These are phyloP conservation scores for Neolamprologus ventralis DNA, from an alignment of 2,113 vertebrate species.

Conservation along the genomic window DNA sequence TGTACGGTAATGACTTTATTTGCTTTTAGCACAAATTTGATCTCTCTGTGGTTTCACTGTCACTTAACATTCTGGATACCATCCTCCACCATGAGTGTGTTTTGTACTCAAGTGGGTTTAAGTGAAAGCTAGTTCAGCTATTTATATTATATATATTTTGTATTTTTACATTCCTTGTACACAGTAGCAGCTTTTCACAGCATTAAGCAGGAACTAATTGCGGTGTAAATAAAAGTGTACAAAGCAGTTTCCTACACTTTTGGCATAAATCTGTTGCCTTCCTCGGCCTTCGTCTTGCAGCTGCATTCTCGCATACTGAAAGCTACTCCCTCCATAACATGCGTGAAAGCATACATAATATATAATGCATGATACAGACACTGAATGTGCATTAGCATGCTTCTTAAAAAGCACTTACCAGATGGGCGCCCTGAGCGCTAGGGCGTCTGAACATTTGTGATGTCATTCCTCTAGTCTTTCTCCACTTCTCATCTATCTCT, in stretches of 20 bases:
- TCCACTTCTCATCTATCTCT: background rate
- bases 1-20: background rate
- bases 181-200: background rate
- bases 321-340: background rate
- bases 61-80: background rate
- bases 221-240: background rate
- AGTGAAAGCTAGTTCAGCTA: background rate
- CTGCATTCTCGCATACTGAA: rapidly evolving
- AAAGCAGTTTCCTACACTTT: background rate
- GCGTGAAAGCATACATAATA: background rate
- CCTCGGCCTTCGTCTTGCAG: background rate
- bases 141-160: background rate
- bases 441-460: background rate
- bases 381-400: background rate
- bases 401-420: background rate
- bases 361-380: background rate
- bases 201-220: background rate
- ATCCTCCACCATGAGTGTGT: background rate
- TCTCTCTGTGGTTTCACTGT: background rate
- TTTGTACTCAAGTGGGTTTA: background rate
- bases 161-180: background rate
- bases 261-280: background rate
- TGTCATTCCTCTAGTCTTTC: background rate
- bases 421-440: background rate
- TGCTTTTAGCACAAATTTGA: background rate